Evolutionary conservation across 2,888 invertebrate genomes (phyloP).

Genomic region (Exephanes ischioxanthus): DNA sequence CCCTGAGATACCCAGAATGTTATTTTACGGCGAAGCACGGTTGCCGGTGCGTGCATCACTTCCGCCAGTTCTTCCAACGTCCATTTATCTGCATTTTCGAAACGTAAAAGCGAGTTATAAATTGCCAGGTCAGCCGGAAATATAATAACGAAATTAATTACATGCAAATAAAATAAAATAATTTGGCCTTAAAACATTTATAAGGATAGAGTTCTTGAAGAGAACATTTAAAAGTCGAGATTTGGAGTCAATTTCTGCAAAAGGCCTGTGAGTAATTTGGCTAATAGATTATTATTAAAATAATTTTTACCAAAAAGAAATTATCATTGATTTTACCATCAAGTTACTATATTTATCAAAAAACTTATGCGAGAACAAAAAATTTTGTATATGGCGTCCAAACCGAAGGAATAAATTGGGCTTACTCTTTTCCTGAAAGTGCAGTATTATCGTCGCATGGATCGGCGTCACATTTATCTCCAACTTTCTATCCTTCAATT

Average conservation of each 20-base stretch:
- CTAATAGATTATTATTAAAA: background rate
- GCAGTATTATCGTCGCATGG: slow-evolving; percentile 97
- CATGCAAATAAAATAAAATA: background rate
- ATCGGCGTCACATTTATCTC: slow-evolving; percentile 95
- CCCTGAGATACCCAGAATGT: slow-evolving; percentile 98
- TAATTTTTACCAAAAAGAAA: background rate
- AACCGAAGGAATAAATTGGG: slow-evolving; percentile 32
- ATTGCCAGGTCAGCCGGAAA: slow-evolving; percentile 29
- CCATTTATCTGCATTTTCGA: slow-evolving; percentile 89
- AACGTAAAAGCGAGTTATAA: background rate
- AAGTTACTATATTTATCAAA: too few species aligned
- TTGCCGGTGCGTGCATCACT: slow-evolving; percentile 94
- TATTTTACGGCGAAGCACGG: slow-evolving; percentile 94
- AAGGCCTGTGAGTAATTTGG: too few species aligned
- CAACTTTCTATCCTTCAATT: slow-evolving; percentile 92
- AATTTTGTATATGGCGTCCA: background rate
- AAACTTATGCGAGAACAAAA: background rate
- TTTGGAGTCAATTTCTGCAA: too few species aligned
- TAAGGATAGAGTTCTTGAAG: too few species aligned
- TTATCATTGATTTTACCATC: too few species aligned
- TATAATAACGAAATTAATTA: slow-evolving; percentile 21
- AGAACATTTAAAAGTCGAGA: too few species aligned
- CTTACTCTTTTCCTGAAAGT: slow-evolving; percentile 94
- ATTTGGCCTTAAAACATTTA: too few species aligned
- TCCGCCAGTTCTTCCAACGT: slow-evolving; percentile 94